A percentile compares a stretch with the other conserved stretches of the same genome.
Evolutionary conservation across 1,140 invertebrate genomes (phyloP).

Genomic region (Diuraphis noxia): DNA sequence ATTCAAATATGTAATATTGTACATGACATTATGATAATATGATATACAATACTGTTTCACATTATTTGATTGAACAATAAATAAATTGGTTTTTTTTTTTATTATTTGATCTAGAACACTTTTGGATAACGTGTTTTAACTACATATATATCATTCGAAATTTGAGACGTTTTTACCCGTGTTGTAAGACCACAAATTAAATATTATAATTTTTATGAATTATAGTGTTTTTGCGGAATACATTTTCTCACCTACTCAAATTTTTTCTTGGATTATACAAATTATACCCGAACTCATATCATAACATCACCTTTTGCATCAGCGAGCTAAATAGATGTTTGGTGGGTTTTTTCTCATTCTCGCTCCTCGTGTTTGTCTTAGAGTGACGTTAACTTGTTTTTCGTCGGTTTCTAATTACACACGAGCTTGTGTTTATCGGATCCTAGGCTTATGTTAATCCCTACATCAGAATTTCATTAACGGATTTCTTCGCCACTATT

Average conservation of each 20-base stretch:
- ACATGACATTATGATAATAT: background rate
- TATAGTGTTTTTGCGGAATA: constrained; percentile 9
- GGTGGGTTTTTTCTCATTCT: constrained; percentile 41
- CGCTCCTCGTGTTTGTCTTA: constrained; percentile 36
- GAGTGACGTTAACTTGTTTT: constrained; percentile 43
- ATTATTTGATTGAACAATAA: constrained; percentile 15
- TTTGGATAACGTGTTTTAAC: constrained; percentile 24
- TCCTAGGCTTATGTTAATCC: constrained; percentile 52
- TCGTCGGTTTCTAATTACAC: constrained; percentile 45
- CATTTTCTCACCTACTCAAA: constrained; percentile 33
- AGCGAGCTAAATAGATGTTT: constrained; percentile 50
- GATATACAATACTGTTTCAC: background rate
- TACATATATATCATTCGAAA: background rate
- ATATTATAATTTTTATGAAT: constrained; percentile 18
- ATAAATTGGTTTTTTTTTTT: background rate
- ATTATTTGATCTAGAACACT: background rate
- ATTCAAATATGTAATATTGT: background rate
- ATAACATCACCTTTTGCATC: constrained; percentile 53
- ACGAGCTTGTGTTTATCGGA: constrained; percentile 15
- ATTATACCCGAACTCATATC: constrained; percentile 39
- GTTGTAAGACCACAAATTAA: constrained; percentile 25
- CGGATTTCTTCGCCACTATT: constrained; percentile 44
- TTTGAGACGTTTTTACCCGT: background rate
- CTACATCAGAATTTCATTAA: constrained; percentile 53
- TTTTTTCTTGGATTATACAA: constrained; percentile 32